These are phyloP conservation scores for Nannoperca obscura DNA, from an alignment of 2,797 vertebrate species.

Conservation along the genomic window DNA sequence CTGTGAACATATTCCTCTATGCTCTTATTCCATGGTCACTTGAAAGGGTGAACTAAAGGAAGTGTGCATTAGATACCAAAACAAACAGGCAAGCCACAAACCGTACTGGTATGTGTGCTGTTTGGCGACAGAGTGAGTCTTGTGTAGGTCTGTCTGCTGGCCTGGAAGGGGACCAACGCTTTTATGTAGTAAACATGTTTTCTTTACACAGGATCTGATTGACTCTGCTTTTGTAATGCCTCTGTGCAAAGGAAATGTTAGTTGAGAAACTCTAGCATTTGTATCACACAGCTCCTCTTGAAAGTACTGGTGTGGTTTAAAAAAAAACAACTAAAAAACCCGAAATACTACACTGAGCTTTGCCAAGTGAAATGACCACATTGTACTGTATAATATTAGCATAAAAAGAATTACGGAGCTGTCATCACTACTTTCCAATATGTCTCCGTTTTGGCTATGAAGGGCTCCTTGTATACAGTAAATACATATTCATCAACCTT, in stretches of 20 bases:
- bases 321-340: not conserved
- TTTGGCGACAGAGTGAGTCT: conserved; percentile 75
- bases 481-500: conserved; percentile 75
- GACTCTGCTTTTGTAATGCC: conserved; percentile 50
- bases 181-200: conserved; percentile 71
- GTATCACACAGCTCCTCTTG: conserved; percentile 36
- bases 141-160: conserved; percentile 79
- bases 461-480: conserved; percentile 48
- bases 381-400: conserved; percentile 57
- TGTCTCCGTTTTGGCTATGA: conserved; percentile 60
- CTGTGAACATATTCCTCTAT: conserved; percentile 39
- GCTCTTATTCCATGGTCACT: conserved; percentile 57
- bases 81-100: conserved; percentile 85
- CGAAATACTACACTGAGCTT: conserved; percentile 12
- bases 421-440: conserved; percentile 63
- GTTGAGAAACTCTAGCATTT: conserved; percentile 54
- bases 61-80: conserved; percentile 88
- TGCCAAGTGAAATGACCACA: conserved; percentile 58
- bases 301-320: conserved; percentile 25
- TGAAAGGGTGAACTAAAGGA: conserved; percentile 81
- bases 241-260: conserved; percentile 37
- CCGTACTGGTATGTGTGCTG: conserved; percentile 83
- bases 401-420: conserved; percentile 60
- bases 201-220: conserved; percentile 52
- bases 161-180: conserved; percentile 62